Conservation (phyloP, 2,888 invertebrate species). For the Sipha maydis region DNA sequence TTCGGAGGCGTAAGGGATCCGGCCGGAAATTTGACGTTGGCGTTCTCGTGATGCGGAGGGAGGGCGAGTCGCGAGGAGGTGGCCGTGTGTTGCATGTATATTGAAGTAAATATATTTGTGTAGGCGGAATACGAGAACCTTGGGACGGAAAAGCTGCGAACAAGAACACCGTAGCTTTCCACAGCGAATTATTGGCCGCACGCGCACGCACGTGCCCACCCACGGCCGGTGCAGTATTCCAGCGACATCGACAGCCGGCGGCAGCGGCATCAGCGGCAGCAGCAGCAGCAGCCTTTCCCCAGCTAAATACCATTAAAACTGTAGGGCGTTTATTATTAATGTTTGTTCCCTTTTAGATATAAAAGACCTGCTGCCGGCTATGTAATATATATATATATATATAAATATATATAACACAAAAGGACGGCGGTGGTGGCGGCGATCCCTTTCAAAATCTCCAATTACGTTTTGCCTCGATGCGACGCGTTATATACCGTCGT, state of each 20-base stretch:
- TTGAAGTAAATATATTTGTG: background rate
- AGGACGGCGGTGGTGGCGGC: slow-evolving; percentile 20
- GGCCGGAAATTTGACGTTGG: background rate
- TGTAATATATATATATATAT: slow-evolving; percentile 15
- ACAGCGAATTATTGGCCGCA: background rate
- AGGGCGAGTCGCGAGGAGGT: background rate
- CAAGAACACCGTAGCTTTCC: background rate
- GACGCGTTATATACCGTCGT: slow-evolving; percentile 21
- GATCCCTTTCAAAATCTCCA: slow-evolving; percentile 62
- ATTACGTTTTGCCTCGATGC: slow-evolving; percentile 58
- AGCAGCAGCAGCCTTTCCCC: background rate
- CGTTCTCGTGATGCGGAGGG: background rate
- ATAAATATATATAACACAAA: background rate
- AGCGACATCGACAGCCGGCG: background rate
- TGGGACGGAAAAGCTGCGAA: background rate
- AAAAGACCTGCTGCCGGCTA: slow-evolving; percentile 48
- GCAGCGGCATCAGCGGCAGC: background rate
- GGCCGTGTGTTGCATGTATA: background rate
- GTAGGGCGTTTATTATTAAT: slow-evolving; percentile 61
- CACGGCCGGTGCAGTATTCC: background rate
- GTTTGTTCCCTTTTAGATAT: slow-evolving; percentile 61
- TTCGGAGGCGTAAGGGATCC: too few relatives aligned
- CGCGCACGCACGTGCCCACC: background rate
- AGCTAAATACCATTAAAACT: slow-evolving; percentile 61
- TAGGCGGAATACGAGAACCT: background rate